Evolutionary conservation across 2,888 invertebrate genomes (phyloP).

Genomic region (Netelia fuscicornis): DNA sequence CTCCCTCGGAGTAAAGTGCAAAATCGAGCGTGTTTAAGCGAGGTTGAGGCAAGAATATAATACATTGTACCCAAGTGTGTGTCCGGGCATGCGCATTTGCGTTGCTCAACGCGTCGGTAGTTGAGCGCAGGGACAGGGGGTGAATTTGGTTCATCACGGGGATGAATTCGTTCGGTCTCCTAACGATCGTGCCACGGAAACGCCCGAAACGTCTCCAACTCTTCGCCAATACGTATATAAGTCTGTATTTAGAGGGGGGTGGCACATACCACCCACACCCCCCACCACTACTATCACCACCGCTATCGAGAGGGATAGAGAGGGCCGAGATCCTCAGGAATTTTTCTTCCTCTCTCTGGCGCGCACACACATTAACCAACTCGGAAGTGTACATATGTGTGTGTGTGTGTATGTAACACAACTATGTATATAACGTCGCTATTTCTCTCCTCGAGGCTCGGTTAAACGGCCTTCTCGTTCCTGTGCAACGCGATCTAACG

Average conservation of each 20-base stretch:
- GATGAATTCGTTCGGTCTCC: conserved; percentile 65
- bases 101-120: not conserved
- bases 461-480: conserved; percentile 45
- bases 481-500: conserved; percentile 38
- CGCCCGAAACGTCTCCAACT: conserved; percentile 73
- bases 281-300: not conserved
- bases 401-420: not conserved
- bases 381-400: not conserved
- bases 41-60: not conserved
- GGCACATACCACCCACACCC: not conserved
- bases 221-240: conserved; percentile 6
- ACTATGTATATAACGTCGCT: conserved; percentile 4
- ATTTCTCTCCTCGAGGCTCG: conserved; percentile 55
- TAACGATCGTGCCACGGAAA: conserved; percentile 81
- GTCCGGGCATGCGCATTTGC: conserved; percentile 48
- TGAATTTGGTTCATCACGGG: conserved; percentile 1
- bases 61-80: conserved; percentile 17
- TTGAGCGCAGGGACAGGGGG: not conserved
- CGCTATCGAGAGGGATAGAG: conserved; percentile 34
- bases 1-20: conserved; percentile 40
- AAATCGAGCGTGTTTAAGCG: conserved; percentile 10
- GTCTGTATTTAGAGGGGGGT: conserved; percentile 30
- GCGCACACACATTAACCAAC: not conserved
- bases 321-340: conserved; percentile 60
- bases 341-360: conserved; percentile 52